Conservation (phyloP, 2,113 vertebrate species). For the Vombatus ursinus region DNA sequence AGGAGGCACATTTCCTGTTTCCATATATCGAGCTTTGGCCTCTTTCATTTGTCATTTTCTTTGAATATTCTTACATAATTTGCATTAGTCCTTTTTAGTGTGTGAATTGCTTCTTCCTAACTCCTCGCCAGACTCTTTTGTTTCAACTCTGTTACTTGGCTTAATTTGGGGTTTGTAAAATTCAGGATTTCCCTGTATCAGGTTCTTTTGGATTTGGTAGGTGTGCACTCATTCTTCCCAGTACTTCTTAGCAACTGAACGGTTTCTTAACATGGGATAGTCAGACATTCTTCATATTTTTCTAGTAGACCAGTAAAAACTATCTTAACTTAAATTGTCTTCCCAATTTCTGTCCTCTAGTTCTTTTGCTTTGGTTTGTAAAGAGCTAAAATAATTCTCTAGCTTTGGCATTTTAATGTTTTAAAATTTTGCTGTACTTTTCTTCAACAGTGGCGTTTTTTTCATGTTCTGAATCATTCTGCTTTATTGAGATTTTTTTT, state of each 20-base stretch:
- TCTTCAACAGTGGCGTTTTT: no score
- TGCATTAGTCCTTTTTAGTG: not conserved
- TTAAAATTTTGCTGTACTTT: no score
- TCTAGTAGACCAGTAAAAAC: no score
- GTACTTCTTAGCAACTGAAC: not conserved
- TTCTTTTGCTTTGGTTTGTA: no score
- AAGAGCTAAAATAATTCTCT: no score
- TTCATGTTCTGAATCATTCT: no score
- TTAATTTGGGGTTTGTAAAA: not conserved
- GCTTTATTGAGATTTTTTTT: no score
- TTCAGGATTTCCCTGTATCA: not conserved
- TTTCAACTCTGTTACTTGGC: not conserved
- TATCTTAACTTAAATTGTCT: no score
- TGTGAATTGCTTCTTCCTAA: not conserved
- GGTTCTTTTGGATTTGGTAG: no score
- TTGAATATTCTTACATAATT: not conserved
- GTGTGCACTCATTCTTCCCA: not conserved
- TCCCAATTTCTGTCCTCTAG: no score
- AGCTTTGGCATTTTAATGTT: no score
- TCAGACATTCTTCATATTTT: no score
- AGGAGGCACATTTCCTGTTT: not conserved
- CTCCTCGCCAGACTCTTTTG: not conserved
- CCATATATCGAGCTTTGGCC: not conserved
- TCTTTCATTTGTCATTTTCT: not conserved
- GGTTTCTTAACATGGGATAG: not conserved